Evolutionary conservation across 2,113 vertebrate species (phyloP).

Genomic region (Corythornis cristatus): DNA sequence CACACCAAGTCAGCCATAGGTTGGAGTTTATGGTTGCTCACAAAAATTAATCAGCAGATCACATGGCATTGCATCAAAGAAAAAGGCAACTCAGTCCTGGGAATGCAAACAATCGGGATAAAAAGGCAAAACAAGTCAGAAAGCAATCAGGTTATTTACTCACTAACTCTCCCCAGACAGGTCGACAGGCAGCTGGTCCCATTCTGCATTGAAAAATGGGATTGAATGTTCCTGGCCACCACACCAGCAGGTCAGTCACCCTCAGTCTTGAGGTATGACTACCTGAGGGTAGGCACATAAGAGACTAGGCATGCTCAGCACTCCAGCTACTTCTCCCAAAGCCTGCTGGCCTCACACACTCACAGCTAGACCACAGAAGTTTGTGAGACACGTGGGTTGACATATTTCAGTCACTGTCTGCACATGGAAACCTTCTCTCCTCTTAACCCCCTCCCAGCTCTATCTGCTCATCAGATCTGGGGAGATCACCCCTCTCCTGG

Average conservation of each 20-base stretch:
- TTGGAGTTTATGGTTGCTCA: conserved; percentile 45
- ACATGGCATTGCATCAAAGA: conserved; percentile 51
- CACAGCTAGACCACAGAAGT: not conserved
- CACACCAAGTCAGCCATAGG: conserved; percentile 32
- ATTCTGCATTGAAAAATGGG: not conserved
- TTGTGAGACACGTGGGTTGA: rapidly evolving
- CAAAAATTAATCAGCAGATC: conserved; percentile 72
- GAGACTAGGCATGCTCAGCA: not conserved
- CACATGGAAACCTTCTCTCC: not conserved
- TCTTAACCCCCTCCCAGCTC: not conserved
- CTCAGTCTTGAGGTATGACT: not conserved
- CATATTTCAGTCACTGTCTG: not conserved
- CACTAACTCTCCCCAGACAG: not conserved
- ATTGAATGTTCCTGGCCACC: not conserved
- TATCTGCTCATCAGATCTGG: not conserved
- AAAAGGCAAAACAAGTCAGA: conserved; percentile 68
- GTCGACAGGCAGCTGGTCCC: not conserved
- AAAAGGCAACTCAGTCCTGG: conserved; percentile 67
- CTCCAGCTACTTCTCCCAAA: not conserved
- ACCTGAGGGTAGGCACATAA: not conserved
- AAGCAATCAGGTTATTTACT: conserved; percentile 29
- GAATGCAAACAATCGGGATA: conserved; percentile 53
- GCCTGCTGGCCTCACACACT: not conserved
- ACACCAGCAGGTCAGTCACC: not conserved
- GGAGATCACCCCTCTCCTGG: not conserved